These are phyloP conservation scores for Drosophila gaucha DNA, from an alignment of 2,888 invertebrate species.

Conservation along the genomic window DNA sequence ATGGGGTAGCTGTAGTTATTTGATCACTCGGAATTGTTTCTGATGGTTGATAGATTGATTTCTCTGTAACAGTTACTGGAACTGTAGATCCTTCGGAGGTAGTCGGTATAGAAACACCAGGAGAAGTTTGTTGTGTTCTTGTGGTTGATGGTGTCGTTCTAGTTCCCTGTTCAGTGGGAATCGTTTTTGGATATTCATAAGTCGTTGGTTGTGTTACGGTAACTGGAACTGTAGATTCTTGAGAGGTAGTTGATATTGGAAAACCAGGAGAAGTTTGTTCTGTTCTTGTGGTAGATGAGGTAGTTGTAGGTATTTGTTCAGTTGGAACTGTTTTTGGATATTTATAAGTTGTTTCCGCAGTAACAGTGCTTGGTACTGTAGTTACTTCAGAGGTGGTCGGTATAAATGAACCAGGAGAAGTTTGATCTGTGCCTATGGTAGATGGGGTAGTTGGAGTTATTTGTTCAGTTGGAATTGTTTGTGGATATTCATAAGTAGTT, in stretches of 20 bases:
- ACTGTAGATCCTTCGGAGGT: neutral
- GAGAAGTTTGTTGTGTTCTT: neutral
- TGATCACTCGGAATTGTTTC: too few relatives aligned
- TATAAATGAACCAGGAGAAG: too few relatives aligned
- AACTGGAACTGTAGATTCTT: neutral
- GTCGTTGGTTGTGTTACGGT: too few relatives aligned
- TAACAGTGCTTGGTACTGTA: too few relatives aligned
- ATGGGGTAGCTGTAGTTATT: too few relatives aligned
- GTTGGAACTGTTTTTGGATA: too few relatives aligned
- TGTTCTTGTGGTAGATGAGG: neutral
- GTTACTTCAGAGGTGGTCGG: neutral
- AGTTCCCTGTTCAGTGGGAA: neutral
- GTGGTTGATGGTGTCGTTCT: neutral
- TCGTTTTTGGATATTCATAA: neutral
- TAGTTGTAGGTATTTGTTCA: neutral
- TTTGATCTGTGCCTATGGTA: too few relatives aligned
- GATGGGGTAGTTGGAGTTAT: too few relatives aligned
- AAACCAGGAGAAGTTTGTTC: neutral
- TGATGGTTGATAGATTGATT: too few relatives aligned
- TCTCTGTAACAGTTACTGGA: too few relatives aligned
- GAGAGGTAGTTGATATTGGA: neutral
- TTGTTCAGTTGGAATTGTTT: too few relatives aligned
- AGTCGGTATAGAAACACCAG: neutral
- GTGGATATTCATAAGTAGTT: too few relatives aligned
- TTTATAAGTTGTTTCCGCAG: neutral